Percentiles rank a stretch among this genome's conserved stretches.
These are phyloP conservation scores for Latrodectus geometricus DNA, from an alignment of 1,140 invertebrate species.

Conservation along the genomic window DNA sequence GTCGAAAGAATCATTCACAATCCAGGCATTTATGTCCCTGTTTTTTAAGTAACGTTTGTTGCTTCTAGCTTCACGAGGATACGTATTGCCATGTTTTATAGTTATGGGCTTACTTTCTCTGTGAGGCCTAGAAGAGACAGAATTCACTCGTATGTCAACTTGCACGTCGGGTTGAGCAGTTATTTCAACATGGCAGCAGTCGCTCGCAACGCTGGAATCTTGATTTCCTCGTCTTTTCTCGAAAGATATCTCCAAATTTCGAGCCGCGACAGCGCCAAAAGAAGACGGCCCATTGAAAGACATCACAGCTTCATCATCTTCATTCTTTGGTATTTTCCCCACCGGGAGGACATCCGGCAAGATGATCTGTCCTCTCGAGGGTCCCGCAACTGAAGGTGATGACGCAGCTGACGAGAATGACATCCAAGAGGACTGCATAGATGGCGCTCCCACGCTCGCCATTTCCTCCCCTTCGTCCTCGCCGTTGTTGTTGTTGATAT, in stretches of 20 bases:
- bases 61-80: constrained; percentile 49
- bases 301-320: constrained; percentile 26
- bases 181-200: constrained; percentile 50
- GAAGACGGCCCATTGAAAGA: constrained; percentile 19
- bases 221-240: constrained; percentile 26
- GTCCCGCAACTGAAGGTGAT: constrained; percentile 18
- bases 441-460: constrained; percentile 34
- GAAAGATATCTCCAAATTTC: constrained; percentile 47
- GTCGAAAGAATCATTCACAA: constrained; percentile 46
- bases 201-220: constrained; percentile 15
- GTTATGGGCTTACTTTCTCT: constrained; percentile 22
- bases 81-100: constrained; percentile 49
- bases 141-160: constrained; percentile 53
- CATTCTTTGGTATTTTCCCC: constrained; percentile 39
- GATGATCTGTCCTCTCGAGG: constrained; percentile 24
- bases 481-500: constrained; percentile 41
- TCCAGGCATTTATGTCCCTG: constrained; percentile 26
- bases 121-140: constrained; percentile 19
- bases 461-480: constrained; percentile 52
- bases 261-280: constrained; percentile 19
- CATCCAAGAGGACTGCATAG: constrained; percentile 58
- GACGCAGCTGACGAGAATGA: constrained; percentile 47
- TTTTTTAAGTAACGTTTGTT: constrained; percentile 45
- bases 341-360: constrained; percentile 54
- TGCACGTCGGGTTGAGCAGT: constrained; percentile 53